Percentiles rank a stretch among this genome's conserved stretches.
These are phyloP conservation scores for Erpornis zantholeuca DNA, from an alignment of 2,113 vertebrate species.

Conservation along the genomic window DNA sequence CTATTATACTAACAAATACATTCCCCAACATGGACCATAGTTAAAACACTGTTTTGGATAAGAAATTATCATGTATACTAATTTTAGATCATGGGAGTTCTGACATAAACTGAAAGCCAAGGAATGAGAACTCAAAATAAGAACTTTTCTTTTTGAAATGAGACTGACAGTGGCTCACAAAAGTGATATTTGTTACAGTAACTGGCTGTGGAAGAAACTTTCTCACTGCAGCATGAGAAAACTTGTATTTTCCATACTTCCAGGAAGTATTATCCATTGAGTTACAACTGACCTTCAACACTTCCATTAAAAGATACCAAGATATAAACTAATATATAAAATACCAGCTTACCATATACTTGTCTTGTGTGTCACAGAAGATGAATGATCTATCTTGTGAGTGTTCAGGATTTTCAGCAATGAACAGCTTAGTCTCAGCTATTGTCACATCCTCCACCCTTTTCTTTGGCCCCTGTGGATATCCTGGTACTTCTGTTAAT, in stretches of 20 bases:
- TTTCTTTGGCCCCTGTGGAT: not conserved
- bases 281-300: not conserved
- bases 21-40: not conserved
- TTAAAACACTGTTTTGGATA: not conserved
- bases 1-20: not conserved
- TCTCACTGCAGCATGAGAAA: not conserved
- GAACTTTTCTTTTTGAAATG: not conserved
- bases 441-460: not conserved
- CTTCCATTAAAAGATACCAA: not conserved
- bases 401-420: not conserved
- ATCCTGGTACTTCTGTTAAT: not conserved
- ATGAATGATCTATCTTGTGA: not conserved
- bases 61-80: not conserved
- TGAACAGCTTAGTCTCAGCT: not conserved
- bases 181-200: not conserved
- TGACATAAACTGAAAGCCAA: not conserved
- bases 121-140: not conserved
- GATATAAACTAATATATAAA: not conserved
- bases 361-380: not conserved
- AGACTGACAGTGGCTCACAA: not conserved
- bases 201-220: not conserved
- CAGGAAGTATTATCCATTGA: not conserved
- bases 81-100: not conserved
- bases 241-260: not conserved
- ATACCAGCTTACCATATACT: not conserved